A percentile compares a stretch with the other conserved stretches of the same genome.
Evolutionary conservation across 30 jellyfish, hydroid and myxozoan species (phyloP).

Genomic region (Turritopsis dohrnii): DNA sequence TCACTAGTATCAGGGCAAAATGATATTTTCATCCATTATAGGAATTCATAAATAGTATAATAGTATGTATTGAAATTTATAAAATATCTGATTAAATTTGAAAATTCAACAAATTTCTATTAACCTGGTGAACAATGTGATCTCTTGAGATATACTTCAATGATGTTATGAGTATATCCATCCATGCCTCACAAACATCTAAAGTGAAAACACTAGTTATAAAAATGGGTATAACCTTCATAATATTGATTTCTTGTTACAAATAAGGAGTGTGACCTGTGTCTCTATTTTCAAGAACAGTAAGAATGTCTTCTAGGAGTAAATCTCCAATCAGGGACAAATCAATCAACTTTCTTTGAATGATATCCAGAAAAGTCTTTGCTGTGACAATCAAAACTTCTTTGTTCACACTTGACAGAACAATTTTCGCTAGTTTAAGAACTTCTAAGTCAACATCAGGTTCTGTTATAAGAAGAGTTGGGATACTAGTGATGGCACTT

Average conservation of each 20-base stretch:
- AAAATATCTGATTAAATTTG: too few species aligned
- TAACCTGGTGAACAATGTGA: not conserved
- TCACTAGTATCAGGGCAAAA: too few species aligned
- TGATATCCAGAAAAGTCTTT: slow-evolving; percentile 45
- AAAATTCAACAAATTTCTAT: too few species aligned
- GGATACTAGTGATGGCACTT: slow-evolving; percentile 56
- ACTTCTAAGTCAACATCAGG: not conserved
- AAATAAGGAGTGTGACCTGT: not conserved
- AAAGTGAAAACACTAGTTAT: not conserved
- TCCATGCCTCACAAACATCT: slow-evolving; percentile 27
- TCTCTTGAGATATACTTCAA: not conserved
- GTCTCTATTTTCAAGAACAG: not conserved
- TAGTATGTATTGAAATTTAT: too few species aligned
- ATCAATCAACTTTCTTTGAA: slow-evolving; percentile 43
- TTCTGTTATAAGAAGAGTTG: slow-evolving; percentile 37
- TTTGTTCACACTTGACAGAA: not conserved
- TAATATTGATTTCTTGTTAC: too few species aligned
- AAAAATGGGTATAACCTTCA: not conserved
- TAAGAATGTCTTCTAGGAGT: not conserved
- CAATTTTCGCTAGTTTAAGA: not conserved
- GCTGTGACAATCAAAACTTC: slow-evolving; percentile 66
- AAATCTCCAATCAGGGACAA: slow-evolving; percentile 3
- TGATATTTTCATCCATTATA: not conserved
- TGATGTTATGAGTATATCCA: not conserved
- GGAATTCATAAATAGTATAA: not conserved